These are phyloP conservation scores for Phaenicophaeus curvirostris DNA, from an alignment of 2,797 vertebrate genomes.

Conservation along the genomic window DNA sequence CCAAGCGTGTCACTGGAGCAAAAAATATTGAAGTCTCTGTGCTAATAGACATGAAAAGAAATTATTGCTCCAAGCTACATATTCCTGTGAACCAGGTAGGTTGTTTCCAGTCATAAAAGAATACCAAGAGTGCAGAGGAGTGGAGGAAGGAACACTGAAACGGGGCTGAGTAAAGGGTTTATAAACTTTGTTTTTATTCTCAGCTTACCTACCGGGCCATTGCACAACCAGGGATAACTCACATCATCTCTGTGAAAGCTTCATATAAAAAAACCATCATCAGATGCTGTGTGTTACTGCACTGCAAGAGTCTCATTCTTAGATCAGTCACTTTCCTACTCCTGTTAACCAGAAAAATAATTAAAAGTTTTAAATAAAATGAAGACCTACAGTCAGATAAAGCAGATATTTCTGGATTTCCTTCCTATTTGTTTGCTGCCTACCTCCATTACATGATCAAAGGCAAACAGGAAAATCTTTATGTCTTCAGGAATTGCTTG, in stretches of 20 bases:
- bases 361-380: neutral
- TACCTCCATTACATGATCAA: neutral
- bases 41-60: neutral
- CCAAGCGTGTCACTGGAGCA: neutral
- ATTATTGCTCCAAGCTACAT: neutral
- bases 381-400: neutral
- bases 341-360: neutral
- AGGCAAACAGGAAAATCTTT: neutral
- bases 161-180: neutral
- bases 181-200: neutral
- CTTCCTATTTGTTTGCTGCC: neutral
- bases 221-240: neutral
- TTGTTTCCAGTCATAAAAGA: neutral
- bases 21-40: constrained; percentile 2
- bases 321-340: neutral
- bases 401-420: neutral
- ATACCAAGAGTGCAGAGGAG: neutral
- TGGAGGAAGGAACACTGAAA: neutral
- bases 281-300: neutral
- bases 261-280: neutral
- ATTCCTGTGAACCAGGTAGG: neutral
- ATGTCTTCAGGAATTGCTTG: neutral
- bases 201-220: neutral
- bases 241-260: neutral
- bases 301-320: neutral